These are phyloP conservation scores for Nomada ferruginata DNA, from an alignment of 2,888 invertebrate genomes.

Conservation along the genomic window DNA sequence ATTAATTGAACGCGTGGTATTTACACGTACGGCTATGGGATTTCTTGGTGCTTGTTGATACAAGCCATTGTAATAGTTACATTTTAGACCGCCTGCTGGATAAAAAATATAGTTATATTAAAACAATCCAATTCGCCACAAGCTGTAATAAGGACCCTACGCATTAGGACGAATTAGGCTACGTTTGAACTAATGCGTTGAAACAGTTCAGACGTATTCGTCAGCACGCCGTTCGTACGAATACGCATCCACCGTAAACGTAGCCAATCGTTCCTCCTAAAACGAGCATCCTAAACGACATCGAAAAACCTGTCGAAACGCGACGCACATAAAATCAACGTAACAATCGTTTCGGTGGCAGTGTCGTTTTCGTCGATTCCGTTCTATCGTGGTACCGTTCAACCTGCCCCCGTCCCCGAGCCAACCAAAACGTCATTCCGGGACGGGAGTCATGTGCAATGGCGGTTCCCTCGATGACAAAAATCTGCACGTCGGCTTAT, in stretches of 20 bases:
- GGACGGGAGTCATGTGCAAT: constrained; percentile 59
- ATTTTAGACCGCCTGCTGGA: too few species aligned
- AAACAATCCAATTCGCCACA: too few species aligned
- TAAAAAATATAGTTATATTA: too few species aligned
- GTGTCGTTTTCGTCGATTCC: constrained; percentile 28
- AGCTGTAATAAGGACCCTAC: too few species aligned
- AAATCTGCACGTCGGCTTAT: constrained; percentile 61
- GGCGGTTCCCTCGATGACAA: constrained; percentile 61
- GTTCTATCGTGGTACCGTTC: constrained; percentile 2
- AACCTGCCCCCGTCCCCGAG: not conserved
- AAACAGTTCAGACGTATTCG: too few species aligned
- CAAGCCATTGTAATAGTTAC: too few species aligned
- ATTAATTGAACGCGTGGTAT: constrained; percentile 1
- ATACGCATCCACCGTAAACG: too few species aligned
- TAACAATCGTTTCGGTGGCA: constrained; percentile 13
- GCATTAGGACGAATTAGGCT: too few species aligned
- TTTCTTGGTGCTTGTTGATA: too few species aligned
- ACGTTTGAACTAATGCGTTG: too few species aligned
- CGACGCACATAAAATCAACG: not conserved
- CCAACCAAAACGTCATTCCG: constrained; percentile 63
- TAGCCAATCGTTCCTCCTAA: not conserved
- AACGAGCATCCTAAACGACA: not conserved
- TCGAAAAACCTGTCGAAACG: constrained; percentile 12
- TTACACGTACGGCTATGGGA: not conserved
- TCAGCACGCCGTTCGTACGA: too few species aligned